Percentiles rank a stretch among this genome's conserved stretches.
Evolutionary conservation across 2,113 vertebrate genomes (phyloP).

Genomic region (Hyla sarda): DNA sequence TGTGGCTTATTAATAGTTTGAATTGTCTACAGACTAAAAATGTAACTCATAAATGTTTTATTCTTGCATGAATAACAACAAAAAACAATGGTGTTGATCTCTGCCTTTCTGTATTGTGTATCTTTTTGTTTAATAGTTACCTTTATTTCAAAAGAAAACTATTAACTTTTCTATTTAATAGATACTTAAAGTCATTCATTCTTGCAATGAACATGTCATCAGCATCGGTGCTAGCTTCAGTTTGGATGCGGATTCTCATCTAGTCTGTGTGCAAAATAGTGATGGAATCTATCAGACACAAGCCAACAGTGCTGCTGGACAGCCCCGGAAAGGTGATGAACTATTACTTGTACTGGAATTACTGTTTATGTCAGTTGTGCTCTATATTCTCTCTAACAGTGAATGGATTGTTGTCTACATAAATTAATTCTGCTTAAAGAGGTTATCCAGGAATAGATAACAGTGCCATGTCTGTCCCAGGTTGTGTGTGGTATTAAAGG

Average conservation of each 20-base stretch:
- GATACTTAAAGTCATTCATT: conserved; percentile 88
- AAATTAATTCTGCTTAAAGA: neutral
- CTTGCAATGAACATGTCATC: conserved; percentile 92
- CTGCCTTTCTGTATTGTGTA: too few species aligned
- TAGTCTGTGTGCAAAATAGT: conserved; percentile 89
- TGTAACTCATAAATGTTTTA: too few species aligned
- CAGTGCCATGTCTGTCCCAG: too few species aligned
- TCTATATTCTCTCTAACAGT: neutral
- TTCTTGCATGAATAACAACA: too few species aligned
- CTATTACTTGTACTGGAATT: neutral
- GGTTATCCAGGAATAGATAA: too few species aligned
- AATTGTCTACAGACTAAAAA: too few species aligned
- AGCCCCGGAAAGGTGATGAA: conserved; percentile 85
- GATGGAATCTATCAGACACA: conserved; percentile 89
- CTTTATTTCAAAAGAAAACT: too few species aligned
- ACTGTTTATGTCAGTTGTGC: neutral
- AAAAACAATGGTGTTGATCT: too few species aligned
- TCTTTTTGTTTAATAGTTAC: too few species aligned
- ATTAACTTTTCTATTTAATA: conserved; percentile 67
- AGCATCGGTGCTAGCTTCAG: conserved; percentile 91
- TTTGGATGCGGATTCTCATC: conserved; percentile 87
- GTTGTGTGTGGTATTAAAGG: too few species aligned
- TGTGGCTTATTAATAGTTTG: too few species aligned
- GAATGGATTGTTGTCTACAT: neutral
- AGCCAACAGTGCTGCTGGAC: conserved; percentile 83